phyloP scores from a whole-genome alignment of 2,113 vertebrate genomes.

The Otolemur garnettii region DNA sequence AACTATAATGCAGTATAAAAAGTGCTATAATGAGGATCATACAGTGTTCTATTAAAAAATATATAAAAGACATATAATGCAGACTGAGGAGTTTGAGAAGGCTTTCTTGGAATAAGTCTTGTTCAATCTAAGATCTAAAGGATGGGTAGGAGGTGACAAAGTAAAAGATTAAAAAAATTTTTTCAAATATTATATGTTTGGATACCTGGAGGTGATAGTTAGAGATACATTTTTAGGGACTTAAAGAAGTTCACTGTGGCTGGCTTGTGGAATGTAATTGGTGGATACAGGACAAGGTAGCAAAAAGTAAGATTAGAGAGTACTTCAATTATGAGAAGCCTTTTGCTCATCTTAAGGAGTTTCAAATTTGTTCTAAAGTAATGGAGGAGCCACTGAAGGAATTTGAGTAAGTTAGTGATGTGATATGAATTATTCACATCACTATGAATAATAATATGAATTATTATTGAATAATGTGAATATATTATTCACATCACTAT shows the following conservation, averaged over 20 bases:
- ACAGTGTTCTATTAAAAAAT: not conserved
- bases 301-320: not conserved
- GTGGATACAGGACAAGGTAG: not conserved
- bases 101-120: not conserved
- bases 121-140: not conserved
- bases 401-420: not conserved
- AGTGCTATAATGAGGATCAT: not conserved
- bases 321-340: not conserved
- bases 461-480: no score
- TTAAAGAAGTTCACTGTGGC: not conserved
- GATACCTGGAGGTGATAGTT: not conserved
- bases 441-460: no score
- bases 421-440: not conserved
- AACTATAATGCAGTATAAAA: not conserved
- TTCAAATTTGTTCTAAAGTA: not conserved
- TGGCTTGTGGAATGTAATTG: not conserved
- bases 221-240: not conserved
- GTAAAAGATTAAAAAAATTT: not conserved
- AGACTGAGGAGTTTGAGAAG: not conserved
- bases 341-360: not conserved
- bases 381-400: not conserved
- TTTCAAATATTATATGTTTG: not conserved
- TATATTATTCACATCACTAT: no score
- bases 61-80: not conserved
- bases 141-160: not conserved